Conservation (phyloP, 2,888 invertebrate genomes). For the Ischnura elegans region DNA sequence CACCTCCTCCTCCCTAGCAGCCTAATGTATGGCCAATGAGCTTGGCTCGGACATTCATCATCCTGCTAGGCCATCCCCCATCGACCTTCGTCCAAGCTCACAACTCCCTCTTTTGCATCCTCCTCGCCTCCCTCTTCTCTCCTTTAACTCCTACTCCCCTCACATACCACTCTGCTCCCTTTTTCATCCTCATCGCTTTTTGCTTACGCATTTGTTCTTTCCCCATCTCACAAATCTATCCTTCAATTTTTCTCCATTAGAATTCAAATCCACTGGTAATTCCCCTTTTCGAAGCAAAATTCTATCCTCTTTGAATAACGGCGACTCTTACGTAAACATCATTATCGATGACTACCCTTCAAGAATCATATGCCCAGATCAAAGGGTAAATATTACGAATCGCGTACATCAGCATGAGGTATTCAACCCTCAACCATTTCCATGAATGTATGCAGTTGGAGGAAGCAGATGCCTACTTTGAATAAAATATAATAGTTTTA, state of each 20-base stretch:
- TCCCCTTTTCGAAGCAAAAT: not conserved
- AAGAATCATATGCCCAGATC: not conserved
- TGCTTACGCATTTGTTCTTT: too few relatives aligned
- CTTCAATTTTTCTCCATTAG: not conserved
- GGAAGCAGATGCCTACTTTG: too few relatives aligned
- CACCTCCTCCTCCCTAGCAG: too few relatives aligned
- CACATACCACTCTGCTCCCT: not conserved
- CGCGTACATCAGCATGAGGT: too few relatives aligned
- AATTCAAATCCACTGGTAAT: not conserved
- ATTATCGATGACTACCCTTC: not conserved
- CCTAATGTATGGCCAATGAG: slow-evolving; percentile 70
- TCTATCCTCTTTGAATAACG: not conserved
- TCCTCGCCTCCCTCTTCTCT: not conserved
- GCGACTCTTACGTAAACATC: not conserved
- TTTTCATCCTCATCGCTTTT: not conserved
- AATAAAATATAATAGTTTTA: too few relatives aligned
- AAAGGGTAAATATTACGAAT: not conserved
- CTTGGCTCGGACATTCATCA: slow-evolving; percentile 57
- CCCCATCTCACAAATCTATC: too few relatives aligned
- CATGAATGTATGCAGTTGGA: too few relatives aligned
- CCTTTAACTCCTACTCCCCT: too few relatives aligned
- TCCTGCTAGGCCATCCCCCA: slow-evolving; percentile 43
- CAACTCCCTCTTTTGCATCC: slow-evolving; percentile 44
- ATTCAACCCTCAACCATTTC: too few relatives aligned
- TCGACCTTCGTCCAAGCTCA: slow-evolving; percentile 15